A percentile compares a stretch with the other conserved stretches of the same genome.
phyloP scores from a whole-genome alignment of 64 coral and sea anemone genomes.

The Acropora yongei region DNA sequence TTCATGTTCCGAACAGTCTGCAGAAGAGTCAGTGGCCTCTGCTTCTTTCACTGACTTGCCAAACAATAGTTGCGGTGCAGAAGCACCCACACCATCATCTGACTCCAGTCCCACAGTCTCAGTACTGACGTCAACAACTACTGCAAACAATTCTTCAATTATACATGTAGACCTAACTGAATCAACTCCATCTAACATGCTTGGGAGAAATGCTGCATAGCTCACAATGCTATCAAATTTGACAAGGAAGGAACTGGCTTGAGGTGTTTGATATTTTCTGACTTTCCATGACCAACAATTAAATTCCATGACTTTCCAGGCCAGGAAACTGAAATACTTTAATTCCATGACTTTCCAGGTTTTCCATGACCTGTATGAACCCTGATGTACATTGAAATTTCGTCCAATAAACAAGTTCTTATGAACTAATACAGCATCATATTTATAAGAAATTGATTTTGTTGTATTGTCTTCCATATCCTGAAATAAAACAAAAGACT shows the following conservation, averaged over 20 bases:
- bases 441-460: slow-evolving; percentile 35
- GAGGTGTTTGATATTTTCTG: not conserved
- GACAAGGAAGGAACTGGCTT: not conserved
- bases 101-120: not conserved
- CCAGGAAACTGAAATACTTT: no score
- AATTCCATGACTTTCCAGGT: no score
- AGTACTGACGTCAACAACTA: not conserved
- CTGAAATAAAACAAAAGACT: not conserved
- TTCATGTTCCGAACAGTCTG: not conserved
- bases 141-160: no score
- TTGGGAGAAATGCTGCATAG: not conserved
- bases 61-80: no score
- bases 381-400: not conserved
- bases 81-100: not conserved
- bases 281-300: no score
- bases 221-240: not conserved
- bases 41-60: no score
- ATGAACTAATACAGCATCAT: slow-evolving; percentile 23
- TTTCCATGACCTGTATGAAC: no score
- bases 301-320: no score
- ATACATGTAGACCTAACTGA: not conserved
- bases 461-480: slow-evolving; percentile 10
- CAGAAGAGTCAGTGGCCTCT: no score
- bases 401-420: no score
- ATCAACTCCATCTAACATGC: not conserved